These are phyloP conservation scores for Aegypius monachus DNA, from an alignment of 2,113 vertebrate species.

Conservation along the genomic window DNA sequence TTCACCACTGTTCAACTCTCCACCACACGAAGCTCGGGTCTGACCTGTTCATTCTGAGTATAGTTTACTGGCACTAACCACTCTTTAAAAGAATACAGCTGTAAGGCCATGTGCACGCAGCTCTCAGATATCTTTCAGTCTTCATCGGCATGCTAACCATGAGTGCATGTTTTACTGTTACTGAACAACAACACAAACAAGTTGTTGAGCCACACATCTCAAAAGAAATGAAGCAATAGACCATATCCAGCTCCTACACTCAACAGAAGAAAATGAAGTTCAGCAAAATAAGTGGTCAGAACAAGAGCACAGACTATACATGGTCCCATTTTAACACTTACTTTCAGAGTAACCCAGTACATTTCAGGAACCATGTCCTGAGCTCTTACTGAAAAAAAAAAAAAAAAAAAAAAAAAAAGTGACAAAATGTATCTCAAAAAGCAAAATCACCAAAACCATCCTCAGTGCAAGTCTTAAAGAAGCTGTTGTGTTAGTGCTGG, in stretches of 20 bases:
- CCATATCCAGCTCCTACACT: not conserved
- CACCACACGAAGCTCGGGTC: rapidly evolving
- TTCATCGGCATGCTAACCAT: rapidly evolving
- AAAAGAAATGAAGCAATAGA: not conserved
- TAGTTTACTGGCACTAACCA: not conserved
- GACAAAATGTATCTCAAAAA: not conserved
- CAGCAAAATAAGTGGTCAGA: not conserved
- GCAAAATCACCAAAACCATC: not conserved
- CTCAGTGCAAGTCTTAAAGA: not conserved
- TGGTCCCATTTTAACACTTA: not conserved
- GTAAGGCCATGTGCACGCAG: not conserved
- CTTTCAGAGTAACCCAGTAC: not conserved
- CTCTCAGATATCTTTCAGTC: not conserved
- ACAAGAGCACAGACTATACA: not conserved
- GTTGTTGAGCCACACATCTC: not conserved
- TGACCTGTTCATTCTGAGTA: not conserved
- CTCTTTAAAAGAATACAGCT: not conserved
- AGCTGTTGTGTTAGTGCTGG: not conserved
- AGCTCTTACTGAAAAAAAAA: not conserved
- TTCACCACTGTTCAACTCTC: not conserved
- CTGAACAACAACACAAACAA: not conserved
- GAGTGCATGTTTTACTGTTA: not conserved
- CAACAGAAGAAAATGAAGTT: not conserved
- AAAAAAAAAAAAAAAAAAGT: not conserved
- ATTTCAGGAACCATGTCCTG: not conserved